These are phyloP conservation scores for human (Homo sapiens) DNA, from an alignment of 2,113 vertebrate genomes.

Conservation along the genomic window DNA sequence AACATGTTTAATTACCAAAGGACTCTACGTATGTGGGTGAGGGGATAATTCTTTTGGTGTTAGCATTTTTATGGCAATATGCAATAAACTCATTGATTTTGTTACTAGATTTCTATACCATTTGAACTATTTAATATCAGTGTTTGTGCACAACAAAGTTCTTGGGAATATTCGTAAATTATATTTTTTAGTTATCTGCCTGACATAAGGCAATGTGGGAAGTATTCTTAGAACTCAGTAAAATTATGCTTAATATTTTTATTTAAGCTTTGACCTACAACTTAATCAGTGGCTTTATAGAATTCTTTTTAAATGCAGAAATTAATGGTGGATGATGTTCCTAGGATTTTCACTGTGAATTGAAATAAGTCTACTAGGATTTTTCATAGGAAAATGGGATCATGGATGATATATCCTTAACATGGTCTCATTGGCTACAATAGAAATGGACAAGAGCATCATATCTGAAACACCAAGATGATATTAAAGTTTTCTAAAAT, in stretches of 20 bases:
- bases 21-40: neutral
- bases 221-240: neutral
- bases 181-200: neutral
- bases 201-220: neutral
- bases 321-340: neutral
- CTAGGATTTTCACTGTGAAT: conserved; percentile 31
- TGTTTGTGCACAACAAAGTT: neutral
- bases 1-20: neutral
- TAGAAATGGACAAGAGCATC: neutral
- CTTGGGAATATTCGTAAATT: neutral
- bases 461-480: neutral
- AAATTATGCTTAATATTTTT: neutral
- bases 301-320: conserved; percentile 18
- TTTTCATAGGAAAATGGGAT: neutral
- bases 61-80: neutral
- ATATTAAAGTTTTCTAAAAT: neutral
- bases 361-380: neutral
- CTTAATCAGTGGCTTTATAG: conserved; percentile 24
- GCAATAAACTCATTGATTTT: neutral
- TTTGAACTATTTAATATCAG: neutral
- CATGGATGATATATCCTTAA: neutral
- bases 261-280: conserved; percentile 37
- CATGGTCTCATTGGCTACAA: neutral
- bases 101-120: neutral
- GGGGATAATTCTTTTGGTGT: neutral